Base-by-base conservation (phyloP, 2,113 vertebrate genomes). In the Pteronura brasiliensis region DNA sequence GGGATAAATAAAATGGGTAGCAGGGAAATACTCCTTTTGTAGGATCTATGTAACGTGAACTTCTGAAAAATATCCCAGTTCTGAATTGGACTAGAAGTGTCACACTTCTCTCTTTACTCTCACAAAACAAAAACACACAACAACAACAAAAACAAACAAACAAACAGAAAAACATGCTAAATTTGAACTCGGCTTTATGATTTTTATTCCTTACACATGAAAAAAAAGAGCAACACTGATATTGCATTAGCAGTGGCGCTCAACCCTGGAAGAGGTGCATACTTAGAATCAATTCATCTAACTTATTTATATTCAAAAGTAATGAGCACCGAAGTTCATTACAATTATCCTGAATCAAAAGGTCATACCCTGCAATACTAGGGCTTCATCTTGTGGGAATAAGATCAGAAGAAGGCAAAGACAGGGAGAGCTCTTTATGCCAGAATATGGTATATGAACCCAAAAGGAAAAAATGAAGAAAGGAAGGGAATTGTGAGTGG, bases 291-390 rank as follows among this genome's bases (percentile, higher is more conserved):
- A 57, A 76, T 59, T 86, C 7, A 17, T 44, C n/a, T 83, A 65
- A 71, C 29, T 67, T 83, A 89, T 71, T 96, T 81, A 69, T 67
- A 57, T 86, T 95, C 83, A 52, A 90, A 91, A 72, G 18, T 85
- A 95, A 61, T 84, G n/a, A 95, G 74, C 93, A n/a, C 25, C 88
- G 23, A 92, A 85, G 82, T 82, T 82, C 13, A 61, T 77, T 97
- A 36, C 13, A 11, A 17, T 90, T 84, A 34, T 72, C 59, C 85
- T 92, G 83, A 67, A 49, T 18, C 72, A 59, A 95, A 90, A 85
- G 31, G 4, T 65, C 71, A 80, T 85, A 36, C 55, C 42, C 55
- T 82, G 42, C 42, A 42, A 31, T 79, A 52, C 67, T 76, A 80
- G 69, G 36, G 4, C 20, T 57, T 42, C 6, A 61, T 79, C 55